A percentile compares a stretch with the other conserved stretches of the same genome.
phyloP scores from a whole-genome alignment of 2,797 vertebrate species.

The Microctenopoma steveboyesi region DNA sequence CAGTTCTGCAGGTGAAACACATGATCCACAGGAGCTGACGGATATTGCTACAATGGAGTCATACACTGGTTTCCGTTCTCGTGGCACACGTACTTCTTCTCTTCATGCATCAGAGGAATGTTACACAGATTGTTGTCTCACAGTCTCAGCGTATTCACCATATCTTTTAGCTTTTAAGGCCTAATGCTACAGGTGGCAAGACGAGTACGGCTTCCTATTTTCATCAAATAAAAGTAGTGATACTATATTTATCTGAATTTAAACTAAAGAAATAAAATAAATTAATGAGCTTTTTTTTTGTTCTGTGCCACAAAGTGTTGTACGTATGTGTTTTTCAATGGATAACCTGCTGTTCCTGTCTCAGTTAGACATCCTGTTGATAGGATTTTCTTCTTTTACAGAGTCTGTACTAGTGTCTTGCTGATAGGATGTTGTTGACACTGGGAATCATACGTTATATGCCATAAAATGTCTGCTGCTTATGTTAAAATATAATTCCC shows the following conservation, averaged over 20 bases:
- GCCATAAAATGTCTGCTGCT: not conserved
- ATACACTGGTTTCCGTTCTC: slow-evolving; percentile 21
- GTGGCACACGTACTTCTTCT: not conserved
- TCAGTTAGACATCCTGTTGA: not conserved
- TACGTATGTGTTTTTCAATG: not conserved
- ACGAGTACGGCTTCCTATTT: too few species aligned
- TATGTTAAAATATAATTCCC: not conserved
- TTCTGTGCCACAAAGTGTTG: too few species aligned
- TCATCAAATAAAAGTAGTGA: too few species aligned
- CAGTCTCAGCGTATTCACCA: not conserved
- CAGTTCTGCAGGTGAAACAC: slow-evolving; percentile 23
- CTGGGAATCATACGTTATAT: not conserved
- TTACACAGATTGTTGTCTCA: not conserved
- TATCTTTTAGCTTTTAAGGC: too few species aligned
- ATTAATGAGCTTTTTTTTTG: too few species aligned
- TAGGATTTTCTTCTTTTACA: not conserved
- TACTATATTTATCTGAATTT: too few species aligned
- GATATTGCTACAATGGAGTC: slow-evolving; percentile 11
- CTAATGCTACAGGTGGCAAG: too few species aligned
- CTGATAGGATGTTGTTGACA: not conserved
- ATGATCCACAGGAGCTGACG: not conserved
- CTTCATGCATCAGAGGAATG: not conserved
- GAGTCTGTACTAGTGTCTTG: not conserved
- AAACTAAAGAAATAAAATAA: too few species aligned
- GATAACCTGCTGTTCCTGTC: not conserved